Base-by-base conservation (phyloP, 2,888 invertebrate genomes). In the Dryadula phaetusa region DNA sequence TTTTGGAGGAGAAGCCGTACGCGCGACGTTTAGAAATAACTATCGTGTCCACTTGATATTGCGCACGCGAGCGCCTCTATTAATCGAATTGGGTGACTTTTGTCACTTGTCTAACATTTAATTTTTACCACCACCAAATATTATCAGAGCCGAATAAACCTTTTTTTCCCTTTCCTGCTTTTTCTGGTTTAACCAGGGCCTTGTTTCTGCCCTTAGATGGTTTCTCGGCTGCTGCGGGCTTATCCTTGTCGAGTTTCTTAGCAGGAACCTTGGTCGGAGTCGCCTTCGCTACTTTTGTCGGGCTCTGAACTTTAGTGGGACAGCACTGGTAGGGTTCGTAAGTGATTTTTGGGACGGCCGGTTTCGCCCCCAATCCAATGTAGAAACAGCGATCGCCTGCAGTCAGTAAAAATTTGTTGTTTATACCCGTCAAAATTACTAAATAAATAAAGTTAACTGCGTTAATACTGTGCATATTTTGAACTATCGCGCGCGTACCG, bases 351-450 rank as follows among this genome's bases (percentile, higher is more conserved):
- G 95, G 95, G 90, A 95, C 94, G 85, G 94, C 94, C 91, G 94
- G 94, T 94, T 96, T 96, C 94, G 96, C 96, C 94, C 97, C 97
- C 95, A 97, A 95, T 94, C 97, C 97, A 95, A 97, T 96, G 96
- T 97, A 97, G 97, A 97, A 97, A 96, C 97, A 97, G 95, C 97
- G 97, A 96, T 97, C 97, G 96, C 97, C 97, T 97, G 97, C 96
- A 95, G 95, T 95, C 96, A 95, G 96, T 96, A 96, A 96, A 97
- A 96, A 96, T 95, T 94, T 95, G 94, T 95, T 83, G 82, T 95
- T 95, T 94, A 93, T 92, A 90, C 90, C 90, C 88, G 89, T 84
- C 87, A 82, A 86, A 76, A 86, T 82, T 82, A 82, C 79, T 82
- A 82, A 79, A 78, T 82, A 76, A 85, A 84, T 78, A 84, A 81